Base-by-base conservation (phyloP, 2,797 vertebrate genomes). In the Anniella stebbinsi region DNA sequence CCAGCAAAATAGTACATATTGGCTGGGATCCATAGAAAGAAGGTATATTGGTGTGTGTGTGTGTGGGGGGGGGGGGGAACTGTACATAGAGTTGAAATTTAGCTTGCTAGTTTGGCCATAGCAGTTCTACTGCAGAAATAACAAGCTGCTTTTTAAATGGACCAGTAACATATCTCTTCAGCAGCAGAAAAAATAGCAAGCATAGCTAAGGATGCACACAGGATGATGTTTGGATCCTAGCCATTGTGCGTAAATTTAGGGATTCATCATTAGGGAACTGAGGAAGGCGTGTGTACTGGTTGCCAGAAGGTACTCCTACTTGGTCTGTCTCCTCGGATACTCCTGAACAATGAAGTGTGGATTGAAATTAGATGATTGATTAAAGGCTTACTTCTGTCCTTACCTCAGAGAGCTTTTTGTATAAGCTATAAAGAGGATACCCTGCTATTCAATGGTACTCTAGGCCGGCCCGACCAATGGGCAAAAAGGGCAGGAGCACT, bases 191-290 rank as follows among this genome's bases (percentile, higher is more conserved):
- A 48, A 30, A 17, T 21, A 73, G 70, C 54, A 48, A 67, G 33
- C 33, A 66, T 45, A 25, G 2, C 3, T 73, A 72, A 4, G 18
- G 2, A 28, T 80, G n/a, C 45, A 9, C 33, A 33, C 33, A 18
- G 6, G 66, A 17, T 57, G 30, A 76, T 18, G 69, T 86, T 54
- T 75, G 70, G 85, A 87, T 54, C n/a, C 78, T 70, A 87, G 57
- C n/a, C 28, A 54, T 25, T 82, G 90, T 95, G 95, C 70, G 13
- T 95, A 92, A 92, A 89, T 93, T 90, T 90, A 94, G 89, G 82
- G 87, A 89, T 92, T 93, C 80, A 87, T 91, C 73, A 89, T 88
- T 83, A 80, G 18, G 48, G 86, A 86, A 90, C 93, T 9, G 81
- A 84, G 66, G 86, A 84, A 91, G 77, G n/a, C 36, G 85, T 7